Percentiles rank a stretch among this genome's conserved stretches.
Evolutionary conservation across 2,797 vertebrate species (phyloP).

Genomic region (Dromococcyx pavoninus): DNA sequence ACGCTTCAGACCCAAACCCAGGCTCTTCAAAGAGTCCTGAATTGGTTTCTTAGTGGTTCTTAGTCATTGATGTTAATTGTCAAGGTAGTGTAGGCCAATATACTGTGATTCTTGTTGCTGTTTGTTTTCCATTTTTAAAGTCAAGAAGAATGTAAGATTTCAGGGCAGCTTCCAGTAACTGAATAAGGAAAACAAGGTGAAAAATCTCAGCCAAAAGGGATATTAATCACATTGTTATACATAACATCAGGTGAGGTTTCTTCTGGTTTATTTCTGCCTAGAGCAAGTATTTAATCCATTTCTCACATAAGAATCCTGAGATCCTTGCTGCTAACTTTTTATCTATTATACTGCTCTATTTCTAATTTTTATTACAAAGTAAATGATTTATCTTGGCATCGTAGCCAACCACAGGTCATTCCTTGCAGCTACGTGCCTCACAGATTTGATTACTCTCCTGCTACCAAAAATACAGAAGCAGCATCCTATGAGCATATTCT

Average conservation of each 20-base stretch:
- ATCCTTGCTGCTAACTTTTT: no score
- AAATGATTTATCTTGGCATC: not conserved
- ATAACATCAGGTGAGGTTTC: not conserved
- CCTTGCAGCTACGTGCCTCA: not conserved
- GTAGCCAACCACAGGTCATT: not conserved
- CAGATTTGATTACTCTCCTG: not conserved
- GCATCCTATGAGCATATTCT: not conserved
- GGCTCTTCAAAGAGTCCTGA: not conserved
- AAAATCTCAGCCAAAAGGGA: not conserved
- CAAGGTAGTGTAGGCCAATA: not conserved
- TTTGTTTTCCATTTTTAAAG: not conserved
- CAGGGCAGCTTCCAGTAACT: not conserved
- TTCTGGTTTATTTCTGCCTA: not conserved
- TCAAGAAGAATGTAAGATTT: no score
- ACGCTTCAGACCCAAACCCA: fast-evolving
- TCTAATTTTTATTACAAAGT: not conserved
- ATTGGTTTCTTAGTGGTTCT: not conserved
- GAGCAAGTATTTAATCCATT: not conserved
- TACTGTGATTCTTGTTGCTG: not conserved
- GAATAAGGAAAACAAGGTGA: not conserved
- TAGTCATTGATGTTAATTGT: not conserved
- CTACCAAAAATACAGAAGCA: not conserved
- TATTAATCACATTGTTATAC: not conserved
- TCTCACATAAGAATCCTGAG: not conserved
- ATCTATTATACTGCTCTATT: no score